These are phyloP conservation scores for Drosophila aff. DNA, from an alignment of 1,140 invertebrate genomes.

Conservation along the genomic window DNA sequence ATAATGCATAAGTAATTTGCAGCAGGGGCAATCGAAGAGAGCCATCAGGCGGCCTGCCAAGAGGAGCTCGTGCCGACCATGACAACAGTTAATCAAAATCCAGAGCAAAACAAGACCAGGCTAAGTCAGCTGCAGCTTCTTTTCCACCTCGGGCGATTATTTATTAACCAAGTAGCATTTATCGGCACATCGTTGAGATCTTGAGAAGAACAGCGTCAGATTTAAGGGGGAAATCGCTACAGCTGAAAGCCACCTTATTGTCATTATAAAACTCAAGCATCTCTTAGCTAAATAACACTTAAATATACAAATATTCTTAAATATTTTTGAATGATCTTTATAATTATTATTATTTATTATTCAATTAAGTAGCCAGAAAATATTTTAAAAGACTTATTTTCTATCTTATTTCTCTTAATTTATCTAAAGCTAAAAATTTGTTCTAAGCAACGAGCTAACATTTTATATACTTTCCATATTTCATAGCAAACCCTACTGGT, in stretches of 20 bases:
- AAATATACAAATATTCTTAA: too few relatives aligned
- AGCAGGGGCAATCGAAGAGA: slow-evolving; percentile 65
- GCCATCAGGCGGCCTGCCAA: slow-evolving; percentile 45
- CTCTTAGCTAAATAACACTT: not conserved
- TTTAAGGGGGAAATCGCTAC: not conserved
- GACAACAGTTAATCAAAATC: slow-evolving; percentile 78
- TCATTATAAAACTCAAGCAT: not conserved
- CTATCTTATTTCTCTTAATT: too few relatives aligned
- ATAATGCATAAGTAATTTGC: slow-evolving; percentile 83
- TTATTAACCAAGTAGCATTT: slow-evolving; percentile 74
- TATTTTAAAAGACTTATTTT: too few relatives aligned
- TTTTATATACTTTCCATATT: not conserved
- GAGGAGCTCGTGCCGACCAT: slow-evolving; percentile 66
- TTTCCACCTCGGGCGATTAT: slow-evolving; percentile 56
- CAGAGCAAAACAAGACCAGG: slow-evolving; percentile 12
- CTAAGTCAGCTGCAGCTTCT: slow-evolving; percentile 15
- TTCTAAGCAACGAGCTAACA: too few relatives aligned
- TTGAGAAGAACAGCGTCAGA: slow-evolving; percentile 13
- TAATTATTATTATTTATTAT: too few relatives aligned
- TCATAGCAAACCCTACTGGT: not conserved
- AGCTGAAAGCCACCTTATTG: not conserved
- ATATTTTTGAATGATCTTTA: too few relatives aligned
- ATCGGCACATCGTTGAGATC: slow-evolving; percentile 61
- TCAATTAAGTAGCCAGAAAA: too few relatives aligned
- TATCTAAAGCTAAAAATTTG: too few relatives aligned